Conservation (phyloP, 1,140 invertebrate species). For the Charaxes varanes region DNA sequence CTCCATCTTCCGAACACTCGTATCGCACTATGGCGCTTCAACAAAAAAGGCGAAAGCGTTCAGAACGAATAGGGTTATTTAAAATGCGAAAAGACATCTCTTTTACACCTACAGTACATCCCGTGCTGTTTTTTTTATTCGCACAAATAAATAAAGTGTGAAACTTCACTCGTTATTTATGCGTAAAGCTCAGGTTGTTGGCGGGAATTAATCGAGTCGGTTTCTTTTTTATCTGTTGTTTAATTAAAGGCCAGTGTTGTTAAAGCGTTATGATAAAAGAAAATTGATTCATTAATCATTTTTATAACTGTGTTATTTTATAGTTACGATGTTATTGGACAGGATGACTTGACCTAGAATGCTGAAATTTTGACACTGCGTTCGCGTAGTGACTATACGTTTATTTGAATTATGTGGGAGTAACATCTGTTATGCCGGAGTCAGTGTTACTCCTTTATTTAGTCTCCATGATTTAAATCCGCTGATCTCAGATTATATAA, state of each 20-base stretch:
- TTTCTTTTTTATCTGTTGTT: conserved; percentile 25
- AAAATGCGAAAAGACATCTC: conserved; percentile 15
- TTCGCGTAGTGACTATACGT: no score
- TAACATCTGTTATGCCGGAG: no score
- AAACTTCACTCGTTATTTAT: conserved; percentile 21
- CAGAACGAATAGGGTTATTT: conserved; percentile 15
- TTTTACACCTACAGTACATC: conserved; percentile 13
- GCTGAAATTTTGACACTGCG: no score
- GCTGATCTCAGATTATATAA: no score
- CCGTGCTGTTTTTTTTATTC: background rate
- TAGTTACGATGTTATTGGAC: no score
- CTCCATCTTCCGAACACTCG: conserved; percentile 12
- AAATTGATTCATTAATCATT: conserved; percentile 38
- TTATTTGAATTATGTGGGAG: no score
- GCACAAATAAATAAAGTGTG: conserved; percentile 23
- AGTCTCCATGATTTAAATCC: no score
- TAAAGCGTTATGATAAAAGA: conserved; percentile 24
- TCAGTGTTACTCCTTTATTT: no score
- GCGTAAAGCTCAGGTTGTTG: conserved; percentile 26
- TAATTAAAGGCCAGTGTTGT: conserved; percentile 28
- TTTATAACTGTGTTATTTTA: conserved; percentile 5
- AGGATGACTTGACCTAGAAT: no score
- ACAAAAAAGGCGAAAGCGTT: conserved; percentile 1
- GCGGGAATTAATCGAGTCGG: conserved; percentile 37
- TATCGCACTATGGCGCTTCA: conserved; percentile 11